These are phyloP conservation scores for Rhea pennata DNA, from an alignment of 2,113 vertebrate genomes.

Conservation along the genomic window DNA sequence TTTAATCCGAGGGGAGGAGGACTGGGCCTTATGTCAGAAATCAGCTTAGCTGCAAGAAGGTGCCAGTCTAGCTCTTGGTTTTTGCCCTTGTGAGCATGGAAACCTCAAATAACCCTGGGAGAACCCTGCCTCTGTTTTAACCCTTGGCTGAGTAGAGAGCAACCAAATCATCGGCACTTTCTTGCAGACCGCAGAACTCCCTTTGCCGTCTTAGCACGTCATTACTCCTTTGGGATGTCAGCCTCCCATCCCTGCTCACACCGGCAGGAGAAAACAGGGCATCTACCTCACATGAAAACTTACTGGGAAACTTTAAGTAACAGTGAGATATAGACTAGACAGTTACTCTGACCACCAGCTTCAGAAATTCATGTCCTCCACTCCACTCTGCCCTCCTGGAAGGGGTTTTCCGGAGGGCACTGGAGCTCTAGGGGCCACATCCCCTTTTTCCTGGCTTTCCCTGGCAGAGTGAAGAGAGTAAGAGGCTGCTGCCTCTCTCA, in stretches of 20 bases:
- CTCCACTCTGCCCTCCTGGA: not conserved
- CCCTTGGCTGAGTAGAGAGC: not conserved
- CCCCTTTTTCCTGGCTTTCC: not conserved
- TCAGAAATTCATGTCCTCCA: not conserved
- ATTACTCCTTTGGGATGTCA: not conserved
- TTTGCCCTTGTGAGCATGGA: not conserved
- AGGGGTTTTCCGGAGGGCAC: not conserved
- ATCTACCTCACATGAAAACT: not conserved
- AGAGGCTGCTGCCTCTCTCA: not conserved
- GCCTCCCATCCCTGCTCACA: not conserved
- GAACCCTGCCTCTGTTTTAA: not conserved
- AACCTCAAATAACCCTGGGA: not conserved
- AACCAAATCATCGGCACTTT: not conserved
- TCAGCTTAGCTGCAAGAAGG: not conserved
- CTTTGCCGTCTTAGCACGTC: not conserved
- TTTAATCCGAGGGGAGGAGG: not conserved
- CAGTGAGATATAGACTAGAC: not conserved
- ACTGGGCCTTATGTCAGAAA: not conserved
- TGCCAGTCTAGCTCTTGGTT: not conserved
- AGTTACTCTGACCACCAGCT: not conserved
- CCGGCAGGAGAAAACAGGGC: not conserved
- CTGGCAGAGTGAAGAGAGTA: not conserved
- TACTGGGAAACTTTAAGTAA: not conserved
- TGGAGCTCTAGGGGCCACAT: not conserved
- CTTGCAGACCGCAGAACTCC: not conserved